Evolutionary conservation across 2,888 invertebrate species (phyloP).

Genomic region (Stenichneumon culpator): DNA sequence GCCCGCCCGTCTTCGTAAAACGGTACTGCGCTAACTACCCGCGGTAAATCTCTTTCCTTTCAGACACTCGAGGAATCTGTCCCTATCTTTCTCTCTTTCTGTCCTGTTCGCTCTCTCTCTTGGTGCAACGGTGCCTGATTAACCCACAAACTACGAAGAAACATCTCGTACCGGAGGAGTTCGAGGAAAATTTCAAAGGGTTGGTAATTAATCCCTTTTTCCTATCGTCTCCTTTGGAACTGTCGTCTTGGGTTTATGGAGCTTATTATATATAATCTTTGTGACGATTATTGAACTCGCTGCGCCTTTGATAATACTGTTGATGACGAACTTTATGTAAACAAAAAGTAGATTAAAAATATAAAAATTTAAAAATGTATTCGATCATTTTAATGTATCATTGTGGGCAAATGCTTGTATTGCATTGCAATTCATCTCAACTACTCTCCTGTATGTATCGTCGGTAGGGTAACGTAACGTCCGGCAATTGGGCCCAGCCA

Average conservation of each 20-base stretch:
- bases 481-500: too few species aligned
- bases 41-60: constrained; percentile 44
- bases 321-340: too few species aligned
- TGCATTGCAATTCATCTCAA: too few species aligned
- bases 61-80: constrained; percentile 32
- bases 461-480: too few species aligned
- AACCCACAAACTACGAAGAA: constrained; percentile 13
- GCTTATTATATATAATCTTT: not conserved
- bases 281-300: too few species aligned
- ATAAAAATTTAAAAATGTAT: too few species aligned
- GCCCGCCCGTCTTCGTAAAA: constrained; percentile 1
- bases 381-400: too few species aligned
- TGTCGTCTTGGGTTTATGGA: not conserved
- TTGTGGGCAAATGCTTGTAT: too few species aligned
- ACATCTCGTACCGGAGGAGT: constrained; percentile 38
- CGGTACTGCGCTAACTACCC: constrained; percentile 7
- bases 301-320: too few species aligned
- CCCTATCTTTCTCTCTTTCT: constrained; percentile 21
- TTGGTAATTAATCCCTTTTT: constrained; percentile 14
- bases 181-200: constrained; percentile 1
- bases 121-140: constrained; percentile 18
- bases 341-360: too few species aligned
- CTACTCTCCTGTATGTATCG: too few species aligned
- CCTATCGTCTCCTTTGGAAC: not conserved
- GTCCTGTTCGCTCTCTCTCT: constrained; percentile 16